A percentile compares a stretch with the other conserved stretches of the same genome.
phyloP scores from a whole-genome alignment of 2,797 vertebrate genomes.

The Dermochelys coriacea region DNA sequence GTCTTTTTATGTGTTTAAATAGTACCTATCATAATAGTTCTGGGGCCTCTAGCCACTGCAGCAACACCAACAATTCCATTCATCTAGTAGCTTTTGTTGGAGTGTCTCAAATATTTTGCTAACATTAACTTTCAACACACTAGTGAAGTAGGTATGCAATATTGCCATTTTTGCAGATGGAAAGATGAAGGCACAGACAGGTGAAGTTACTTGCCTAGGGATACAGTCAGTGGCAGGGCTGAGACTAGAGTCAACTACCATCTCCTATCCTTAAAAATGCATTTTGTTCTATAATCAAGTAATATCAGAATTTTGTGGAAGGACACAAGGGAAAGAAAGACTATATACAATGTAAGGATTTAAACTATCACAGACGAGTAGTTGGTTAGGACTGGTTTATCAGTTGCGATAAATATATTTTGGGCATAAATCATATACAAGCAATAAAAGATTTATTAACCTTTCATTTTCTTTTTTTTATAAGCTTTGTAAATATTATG shows the following conservation, averaged over 20 bases:
- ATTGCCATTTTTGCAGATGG: background rate
- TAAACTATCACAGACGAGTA: background rate
- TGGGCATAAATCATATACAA: background rate
- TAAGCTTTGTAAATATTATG: background rate
- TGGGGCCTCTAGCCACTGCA: background rate
- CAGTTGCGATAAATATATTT: background rate
- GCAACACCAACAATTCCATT: rapidly evolving
- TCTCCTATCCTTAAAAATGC: background rate
- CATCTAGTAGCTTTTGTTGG: background rate
- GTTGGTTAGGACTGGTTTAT: background rate
- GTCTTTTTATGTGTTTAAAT: background rate
- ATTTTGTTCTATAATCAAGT: background rate
- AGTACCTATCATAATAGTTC: background rate
- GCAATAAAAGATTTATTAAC: background rate
- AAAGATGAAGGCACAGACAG: background rate
- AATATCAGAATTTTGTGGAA: background rate
- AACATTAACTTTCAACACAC: background rate
- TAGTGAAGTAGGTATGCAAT: background rate
- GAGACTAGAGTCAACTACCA: background rate
- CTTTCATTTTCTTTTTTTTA: background rate
- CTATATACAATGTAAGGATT: background rate
- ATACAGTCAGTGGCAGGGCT: background rate
- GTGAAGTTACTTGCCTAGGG: background rate
- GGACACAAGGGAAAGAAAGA: background rate
- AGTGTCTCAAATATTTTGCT: background rate